A percentile compares a stretch with the other conserved stretches of the same genome.
Conservation (phyloP, 2,113 vertebrate species). For the Lophura nycthemera region DNA sequence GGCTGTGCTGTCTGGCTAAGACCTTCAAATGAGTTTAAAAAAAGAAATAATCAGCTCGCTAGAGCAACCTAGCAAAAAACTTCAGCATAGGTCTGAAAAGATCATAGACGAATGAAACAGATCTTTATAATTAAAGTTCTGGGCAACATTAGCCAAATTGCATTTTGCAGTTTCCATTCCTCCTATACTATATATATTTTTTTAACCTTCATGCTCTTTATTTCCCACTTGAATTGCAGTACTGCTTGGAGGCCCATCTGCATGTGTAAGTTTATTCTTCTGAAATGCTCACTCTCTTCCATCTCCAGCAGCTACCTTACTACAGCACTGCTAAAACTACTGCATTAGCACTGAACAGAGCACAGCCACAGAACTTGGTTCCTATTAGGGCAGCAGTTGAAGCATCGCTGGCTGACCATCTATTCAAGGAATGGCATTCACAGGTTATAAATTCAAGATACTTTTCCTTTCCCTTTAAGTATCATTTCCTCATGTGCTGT, state of each 20-base stretch:
- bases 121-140: neutral
- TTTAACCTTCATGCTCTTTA: neutral
- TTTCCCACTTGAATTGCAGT: neutral
- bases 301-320: neutral
- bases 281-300: neutral
- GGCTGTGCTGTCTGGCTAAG: neutral
- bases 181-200: neutral
- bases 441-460: neutral
- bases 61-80: neutral
- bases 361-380: neutral
- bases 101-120: neutral
- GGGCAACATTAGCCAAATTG: neutral
- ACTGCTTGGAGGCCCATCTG: neutral
- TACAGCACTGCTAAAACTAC: neutral
- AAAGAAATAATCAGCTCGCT: neutral
- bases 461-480: neutral
- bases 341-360: neutral
- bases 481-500: constrained; percentile 31
- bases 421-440: neutral
- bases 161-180: neutral
- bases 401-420: neutral
- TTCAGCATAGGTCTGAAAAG: neutral
- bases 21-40: neutral
- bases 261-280: neutral
- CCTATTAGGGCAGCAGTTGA: neutral